phyloP scores from a whole-genome alignment of 92 coral and sea anemone species.

The Phenganax subtilis region DNA sequence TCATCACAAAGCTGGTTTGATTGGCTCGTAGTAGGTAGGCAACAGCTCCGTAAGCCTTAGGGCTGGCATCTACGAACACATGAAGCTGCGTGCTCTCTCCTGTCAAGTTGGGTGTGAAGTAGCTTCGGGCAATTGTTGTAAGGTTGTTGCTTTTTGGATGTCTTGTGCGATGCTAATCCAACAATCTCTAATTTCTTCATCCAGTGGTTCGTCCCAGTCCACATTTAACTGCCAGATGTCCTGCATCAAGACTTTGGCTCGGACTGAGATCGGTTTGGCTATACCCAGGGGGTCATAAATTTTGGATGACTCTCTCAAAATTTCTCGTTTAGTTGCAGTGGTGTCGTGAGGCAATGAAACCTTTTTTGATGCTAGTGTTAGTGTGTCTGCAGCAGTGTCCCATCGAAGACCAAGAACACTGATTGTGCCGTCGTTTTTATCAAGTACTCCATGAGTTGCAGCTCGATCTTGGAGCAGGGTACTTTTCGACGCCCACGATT shows the following conservation, averaged over 20 bases:
- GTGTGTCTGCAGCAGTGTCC: slow-evolving; percentile 39
- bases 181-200: slow-evolving; percentile 4
- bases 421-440: no score
- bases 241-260: slow-evolving; percentile 53
- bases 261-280: no score
- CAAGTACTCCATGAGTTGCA: no score
- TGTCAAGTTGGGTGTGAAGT: no score
- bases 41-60: slow-evolving; percentile 14
- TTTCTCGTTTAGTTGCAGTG: slow-evolving; percentile 29
- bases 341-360: no score
- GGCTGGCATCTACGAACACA: slow-evolving; percentile 7
- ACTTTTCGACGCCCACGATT: slow-evolving; percentile 55
- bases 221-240: slow-evolving; percentile 38
- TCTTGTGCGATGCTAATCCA: slow-evolving; percentile 45
- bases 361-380: no score
- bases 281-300: slow-evolving; percentile 36
- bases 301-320: slow-evolving; percentile 48
- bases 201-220: slow-evolving; percentile 50
- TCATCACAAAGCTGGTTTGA: slow-evolving; percentile 35
- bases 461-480: no score
- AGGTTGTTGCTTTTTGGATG: slow-evolving; percentile 45
- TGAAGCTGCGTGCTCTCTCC: slow-evolving; percentile 23
- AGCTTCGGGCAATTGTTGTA: no score
- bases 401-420: no score
- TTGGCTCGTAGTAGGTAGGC: background rate